Conservation (phyloP, 2,888 invertebrate species). For the Hypolimnas misippus region DNA sequence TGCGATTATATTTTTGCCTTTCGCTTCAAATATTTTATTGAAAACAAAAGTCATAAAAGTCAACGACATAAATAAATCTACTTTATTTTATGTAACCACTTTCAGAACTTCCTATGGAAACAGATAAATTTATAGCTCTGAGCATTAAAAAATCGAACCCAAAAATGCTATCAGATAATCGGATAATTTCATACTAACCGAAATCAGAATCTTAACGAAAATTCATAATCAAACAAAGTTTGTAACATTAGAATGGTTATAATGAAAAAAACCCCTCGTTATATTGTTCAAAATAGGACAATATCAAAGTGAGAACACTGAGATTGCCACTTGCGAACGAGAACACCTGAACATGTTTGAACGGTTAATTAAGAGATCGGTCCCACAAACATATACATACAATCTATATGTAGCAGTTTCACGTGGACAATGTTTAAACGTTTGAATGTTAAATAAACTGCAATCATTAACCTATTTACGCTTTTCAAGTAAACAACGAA, state of each 20-base stretch:
- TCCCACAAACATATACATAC: slow-evolving; percentile 6
- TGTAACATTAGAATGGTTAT: too few species aligned
- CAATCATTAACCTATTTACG: not conserved
- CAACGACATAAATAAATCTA: too few species aligned
- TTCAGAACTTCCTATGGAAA: too few species aligned
- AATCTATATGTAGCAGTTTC: not conserved
- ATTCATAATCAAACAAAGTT: not conserved
- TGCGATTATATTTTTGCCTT: too few species aligned
- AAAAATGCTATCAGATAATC: too few species aligned
- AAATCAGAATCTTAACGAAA: too few species aligned
- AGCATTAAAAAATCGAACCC: too few species aligned
- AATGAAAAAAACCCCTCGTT: slow-evolving; percentile 3
- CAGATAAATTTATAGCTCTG: too few species aligned
- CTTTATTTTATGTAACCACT: too few species aligned
- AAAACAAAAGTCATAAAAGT: too few species aligned
- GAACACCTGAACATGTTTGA: slow-evolving; percentile 38
- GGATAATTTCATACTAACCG: too few species aligned
- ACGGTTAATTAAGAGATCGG: slow-evolving; percentile 23
- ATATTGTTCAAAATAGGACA: slow-evolving; percentile 27
- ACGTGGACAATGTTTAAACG: not conserved
- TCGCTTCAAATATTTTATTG: too few species aligned
- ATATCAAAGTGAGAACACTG: slow-evolving; percentile 28
- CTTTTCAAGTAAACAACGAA: not conserved
- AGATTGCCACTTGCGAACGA: slow-evolving; percentile 30
- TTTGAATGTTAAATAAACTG: not conserved